phyloP scores from a whole-genome alignment of 1,140 invertebrate species.

The Drosophila nigromelanica region DNA sequence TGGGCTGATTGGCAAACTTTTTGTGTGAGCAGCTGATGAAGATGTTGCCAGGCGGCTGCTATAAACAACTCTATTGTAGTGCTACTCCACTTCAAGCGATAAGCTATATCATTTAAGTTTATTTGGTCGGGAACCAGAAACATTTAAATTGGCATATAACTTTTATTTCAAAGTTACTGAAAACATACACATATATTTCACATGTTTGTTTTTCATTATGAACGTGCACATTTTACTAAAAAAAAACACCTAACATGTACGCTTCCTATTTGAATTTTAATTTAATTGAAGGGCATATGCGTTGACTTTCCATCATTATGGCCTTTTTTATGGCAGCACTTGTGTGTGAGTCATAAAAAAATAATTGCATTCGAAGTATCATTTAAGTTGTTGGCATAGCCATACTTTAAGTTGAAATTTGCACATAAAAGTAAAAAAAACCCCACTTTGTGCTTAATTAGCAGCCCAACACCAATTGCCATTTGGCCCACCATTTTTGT shows the following conservation, averaged over 20 bases:
- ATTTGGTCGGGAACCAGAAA: too few species aligned
- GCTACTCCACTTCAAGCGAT: too few species aligned
- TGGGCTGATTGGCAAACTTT: slow-evolving; percentile 50
- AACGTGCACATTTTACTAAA: too few species aligned
- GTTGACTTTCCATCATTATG: not conserved
- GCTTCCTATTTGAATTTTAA: not conserved
- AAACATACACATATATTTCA: too few species aligned
- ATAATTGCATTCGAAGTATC: slow-evolving; percentile 11
- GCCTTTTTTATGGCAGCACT: not conserved
- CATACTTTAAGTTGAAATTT: slow-evolving; percentile 13
- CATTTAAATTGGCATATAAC: too few species aligned
- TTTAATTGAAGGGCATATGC: not conserved
- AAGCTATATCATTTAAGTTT: too few species aligned
- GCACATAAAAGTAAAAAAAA: slow-evolving; percentile 5
- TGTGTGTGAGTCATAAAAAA: slow-evolving; percentile 21
- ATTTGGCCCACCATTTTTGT: slow-evolving; percentile 5
- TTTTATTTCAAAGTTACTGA: too few species aligned
- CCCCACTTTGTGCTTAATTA: slow-evolving; percentile 41
- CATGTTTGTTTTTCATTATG: too few species aligned
- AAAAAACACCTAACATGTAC: too few species aligned
- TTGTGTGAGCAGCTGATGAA: slow-evolving; percentile 4
- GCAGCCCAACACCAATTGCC: slow-evolving; percentile 22
- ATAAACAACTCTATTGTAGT: not conserved
- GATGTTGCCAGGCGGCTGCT: slow-evolving; percentile 20
- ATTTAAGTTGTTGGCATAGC: slow-evolving; percentile 16